Percentiles rank a stretch among this genome's conserved stretches.
These are phyloP conservation scores for Nudaria mundana DNA, from an alignment of 2,888 invertebrate genomes.

Conservation along the genomic window DNA sequence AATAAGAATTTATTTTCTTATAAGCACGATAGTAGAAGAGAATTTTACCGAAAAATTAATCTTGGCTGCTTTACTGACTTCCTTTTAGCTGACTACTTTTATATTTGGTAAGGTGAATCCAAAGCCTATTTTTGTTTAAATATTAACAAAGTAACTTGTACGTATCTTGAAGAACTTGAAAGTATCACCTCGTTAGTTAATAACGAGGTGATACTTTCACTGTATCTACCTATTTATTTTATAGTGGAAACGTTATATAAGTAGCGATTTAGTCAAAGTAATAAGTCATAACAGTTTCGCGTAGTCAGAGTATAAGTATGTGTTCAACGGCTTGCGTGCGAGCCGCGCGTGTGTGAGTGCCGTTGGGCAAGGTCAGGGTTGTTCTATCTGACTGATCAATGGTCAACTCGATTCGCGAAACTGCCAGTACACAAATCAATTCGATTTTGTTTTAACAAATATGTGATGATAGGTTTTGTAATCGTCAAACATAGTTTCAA, in stretches of 20 bases:
- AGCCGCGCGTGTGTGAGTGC: slow-evolving; percentile 61
- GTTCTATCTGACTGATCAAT: slow-evolving; percentile 75
- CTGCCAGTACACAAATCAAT: slow-evolving; percentile 48
- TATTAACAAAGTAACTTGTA: too few relatives aligned
- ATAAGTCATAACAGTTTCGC: slow-evolving; percentile 30
- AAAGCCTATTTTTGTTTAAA: too few relatives aligned
- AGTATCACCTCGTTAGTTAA: neutral
- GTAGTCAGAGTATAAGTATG: too few relatives aligned
- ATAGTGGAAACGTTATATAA: slow-evolving; percentile 17
- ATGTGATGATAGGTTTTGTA: too few relatives aligned
- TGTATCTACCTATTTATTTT: slow-evolving; percentile 9
- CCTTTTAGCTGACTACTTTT: too few relatives aligned
- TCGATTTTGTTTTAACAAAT: slow-evolving; percentile 29
- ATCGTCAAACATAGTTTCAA: too few relatives aligned
- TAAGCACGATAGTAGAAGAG: neutral
- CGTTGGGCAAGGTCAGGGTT: slow-evolving; percentile 78
- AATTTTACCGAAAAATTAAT: too few relatives aligned
- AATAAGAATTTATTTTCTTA: neutral
- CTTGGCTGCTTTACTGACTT: too few relatives aligned
- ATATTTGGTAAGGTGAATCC: too few relatives aligned
- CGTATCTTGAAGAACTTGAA: too few relatives aligned
- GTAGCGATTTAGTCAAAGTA: slow-evolving; percentile 24
- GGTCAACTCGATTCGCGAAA: slow-evolving; percentile 68
- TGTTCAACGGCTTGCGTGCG: slow-evolving; percentile 58
- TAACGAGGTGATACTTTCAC: slow-evolving; percentile 7